A percentile compares a stretch with the other conserved stretches of the same genome.
phyloP scores from a whole-genome alignment of 2,113 vertebrate species.

The Catagonus wagneri region DNA sequence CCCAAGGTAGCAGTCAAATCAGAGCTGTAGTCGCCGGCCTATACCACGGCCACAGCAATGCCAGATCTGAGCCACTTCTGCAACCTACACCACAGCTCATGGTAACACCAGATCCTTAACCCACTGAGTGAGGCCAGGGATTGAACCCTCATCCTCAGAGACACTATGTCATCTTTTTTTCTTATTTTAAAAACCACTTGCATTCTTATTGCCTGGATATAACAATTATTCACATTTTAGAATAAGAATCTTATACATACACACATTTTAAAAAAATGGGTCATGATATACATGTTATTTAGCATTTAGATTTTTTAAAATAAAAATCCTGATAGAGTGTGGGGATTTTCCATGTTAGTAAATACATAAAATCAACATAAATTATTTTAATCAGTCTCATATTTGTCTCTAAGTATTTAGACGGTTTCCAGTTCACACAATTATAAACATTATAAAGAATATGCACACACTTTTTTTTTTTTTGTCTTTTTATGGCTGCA shows the following conservation, averaged over 20 bases:
- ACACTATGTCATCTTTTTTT: no score
- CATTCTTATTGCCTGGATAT: background rate
- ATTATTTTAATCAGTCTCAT: background rate
- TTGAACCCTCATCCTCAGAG: no score
- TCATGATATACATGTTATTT: background rate
- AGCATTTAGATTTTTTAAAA: slow-evolving; percentile 2
- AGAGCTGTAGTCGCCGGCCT: no score
- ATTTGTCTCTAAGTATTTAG: background rate
- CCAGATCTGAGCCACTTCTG: no score
- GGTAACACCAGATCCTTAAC: no score
- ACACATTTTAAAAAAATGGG: background rate
- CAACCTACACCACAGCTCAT: no score
- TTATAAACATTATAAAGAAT: slow-evolving; percentile 21
- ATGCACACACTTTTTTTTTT: no score
- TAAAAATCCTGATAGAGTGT: background rate
- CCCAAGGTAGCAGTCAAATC: no score
- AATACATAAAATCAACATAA: slow-evolving; percentile 32
- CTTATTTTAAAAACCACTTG: background rate
- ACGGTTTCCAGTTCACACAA: background rate
- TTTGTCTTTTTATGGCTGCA: no score
- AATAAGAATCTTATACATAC: background rate
- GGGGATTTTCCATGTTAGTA: background rate
- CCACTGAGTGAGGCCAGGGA: no score
- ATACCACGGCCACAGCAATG: no score
- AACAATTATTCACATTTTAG: slow-evolving; percentile 33